phyloP scores from a whole-genome alignment of 2,888 invertebrate species.

The Spodoptera littoralis region DNA sequence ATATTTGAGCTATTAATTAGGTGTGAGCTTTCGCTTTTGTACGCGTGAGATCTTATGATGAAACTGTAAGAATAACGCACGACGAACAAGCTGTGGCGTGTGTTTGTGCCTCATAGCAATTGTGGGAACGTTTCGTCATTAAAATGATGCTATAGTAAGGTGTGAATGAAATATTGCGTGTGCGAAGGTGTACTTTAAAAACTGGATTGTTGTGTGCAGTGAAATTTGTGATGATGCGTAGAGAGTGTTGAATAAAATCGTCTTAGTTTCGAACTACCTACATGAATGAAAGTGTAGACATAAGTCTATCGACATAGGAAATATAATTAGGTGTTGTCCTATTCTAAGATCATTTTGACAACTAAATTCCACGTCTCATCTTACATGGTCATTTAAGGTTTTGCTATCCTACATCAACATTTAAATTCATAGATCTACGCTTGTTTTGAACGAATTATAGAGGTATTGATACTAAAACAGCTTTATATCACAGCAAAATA shows the following conservation, averaged over 20 bases:
- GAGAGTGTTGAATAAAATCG: background rate
- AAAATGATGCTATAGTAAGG: conserved; percentile 24
- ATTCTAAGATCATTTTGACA: no score
- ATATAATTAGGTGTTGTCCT: no score
- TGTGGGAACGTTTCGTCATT: conserved; percentile 54
- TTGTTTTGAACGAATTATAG: no score
- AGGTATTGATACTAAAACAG: background rate
- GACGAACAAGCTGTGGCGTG: conserved; percentile 34
- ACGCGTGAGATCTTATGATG: conserved; percentile 63
- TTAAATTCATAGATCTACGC: no score
- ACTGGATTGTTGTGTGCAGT: conserved; percentile 1
- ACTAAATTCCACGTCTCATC: no score
- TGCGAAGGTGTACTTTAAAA: background rate
- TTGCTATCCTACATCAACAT: no score
- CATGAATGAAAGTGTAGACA: no score
- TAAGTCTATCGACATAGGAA: no score
- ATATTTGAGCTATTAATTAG: conserved; percentile 73
- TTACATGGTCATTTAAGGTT: no score
- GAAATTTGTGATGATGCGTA: background rate
- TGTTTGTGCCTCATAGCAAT: conserved; percentile 45
- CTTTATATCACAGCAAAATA: background rate
- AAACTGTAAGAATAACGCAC: conserved; percentile 56
- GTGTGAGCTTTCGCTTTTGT: conserved; percentile 70
- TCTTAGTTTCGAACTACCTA: no score
- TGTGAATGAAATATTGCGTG: conserved; percentile 43